phyloP scores from a whole-genome alignment of 2,888 invertebrate species.

The Galerucella nymphaeae region DNA sequence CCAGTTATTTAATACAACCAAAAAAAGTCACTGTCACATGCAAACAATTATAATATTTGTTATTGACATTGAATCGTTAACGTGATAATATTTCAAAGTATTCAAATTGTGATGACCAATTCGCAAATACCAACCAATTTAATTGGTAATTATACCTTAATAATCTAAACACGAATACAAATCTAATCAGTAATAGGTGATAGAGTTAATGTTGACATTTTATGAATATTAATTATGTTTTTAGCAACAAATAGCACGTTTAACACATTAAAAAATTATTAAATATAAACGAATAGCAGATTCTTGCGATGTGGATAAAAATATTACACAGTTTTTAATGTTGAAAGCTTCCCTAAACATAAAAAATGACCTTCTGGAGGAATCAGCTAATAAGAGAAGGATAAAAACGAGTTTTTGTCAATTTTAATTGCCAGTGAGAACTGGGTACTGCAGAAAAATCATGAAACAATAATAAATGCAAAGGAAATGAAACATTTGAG shows the following conservation, averaged over 20 bases:
- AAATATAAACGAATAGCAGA: neutral
- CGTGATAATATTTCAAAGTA: constrained; percentile 5
- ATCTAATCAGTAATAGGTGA: neutral
- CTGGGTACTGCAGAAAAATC: too few species aligned
- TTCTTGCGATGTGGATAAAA: too few species aligned
- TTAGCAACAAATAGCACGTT: neutral
- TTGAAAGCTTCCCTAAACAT: too few species aligned
- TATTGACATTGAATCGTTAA: neutral
- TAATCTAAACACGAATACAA: constrained; percentile 1
- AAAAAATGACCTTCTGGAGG: too few species aligned
- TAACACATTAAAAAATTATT: neutral
- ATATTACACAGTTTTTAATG: too few species aligned
- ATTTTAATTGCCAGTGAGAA: too few species aligned
- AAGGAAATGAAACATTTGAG: too few species aligned
- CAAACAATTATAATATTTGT: neutral
- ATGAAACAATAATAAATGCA: too few species aligned
- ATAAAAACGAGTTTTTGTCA: too few species aligned
- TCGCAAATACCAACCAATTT: neutral
- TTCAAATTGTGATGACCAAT: neutral
- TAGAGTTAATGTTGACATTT: constrained; percentile 2
- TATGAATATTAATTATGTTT: constrained; percentile 13
- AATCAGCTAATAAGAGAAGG: too few species aligned
- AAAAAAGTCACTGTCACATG: too few species aligned
- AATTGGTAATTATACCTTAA: constrained; percentile 13
- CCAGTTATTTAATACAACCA: too few species aligned